Evolutionary conservation across 2,888 invertebrate genomes (phyloP).

Genomic region (Acheta domesticus): DNA sequence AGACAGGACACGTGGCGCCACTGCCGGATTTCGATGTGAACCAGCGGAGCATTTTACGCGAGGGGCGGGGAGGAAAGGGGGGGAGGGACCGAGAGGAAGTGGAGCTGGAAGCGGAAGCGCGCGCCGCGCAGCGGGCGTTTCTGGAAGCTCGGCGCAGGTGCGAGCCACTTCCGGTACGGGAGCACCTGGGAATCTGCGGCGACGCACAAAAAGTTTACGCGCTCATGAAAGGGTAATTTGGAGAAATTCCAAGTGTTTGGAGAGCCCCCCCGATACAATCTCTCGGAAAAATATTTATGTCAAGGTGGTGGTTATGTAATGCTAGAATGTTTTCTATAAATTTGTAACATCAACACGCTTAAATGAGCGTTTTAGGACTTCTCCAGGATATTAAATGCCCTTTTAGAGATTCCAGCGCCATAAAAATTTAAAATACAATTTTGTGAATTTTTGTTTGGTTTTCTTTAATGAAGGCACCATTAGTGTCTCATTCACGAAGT

Average conservation of each 20-base stretch:
- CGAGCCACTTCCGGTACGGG: not conserved
- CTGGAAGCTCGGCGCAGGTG: not conserved
- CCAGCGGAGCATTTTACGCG: no score
- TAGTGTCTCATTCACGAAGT: no score
- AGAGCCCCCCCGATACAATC: not conserved
- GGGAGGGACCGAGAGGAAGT: no score
- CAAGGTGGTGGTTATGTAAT: not conserved
- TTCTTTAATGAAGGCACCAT: no score
- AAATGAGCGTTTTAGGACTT: no score
- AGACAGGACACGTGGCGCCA: no score
- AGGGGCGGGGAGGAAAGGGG: no score
- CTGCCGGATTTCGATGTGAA: no score
- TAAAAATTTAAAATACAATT: no score
- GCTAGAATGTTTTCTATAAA: not conserved
- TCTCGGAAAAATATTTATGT: not conserved
- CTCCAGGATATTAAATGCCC: no score
- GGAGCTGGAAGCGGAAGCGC: not conserved
- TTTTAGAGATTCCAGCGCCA: no score
- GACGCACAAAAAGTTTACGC: not conserved
- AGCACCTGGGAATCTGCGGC: slow-evolving; percentile 1
- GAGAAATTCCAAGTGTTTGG: not conserved
- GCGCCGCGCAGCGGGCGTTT: not conserved
- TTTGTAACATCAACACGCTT: not conserved
- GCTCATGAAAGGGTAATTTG: not conserved
- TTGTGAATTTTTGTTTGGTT: no score